Base-by-base conservation (phyloP, 2,113 vertebrate genomes). In the Rhabdornis inornatus region DNA sequence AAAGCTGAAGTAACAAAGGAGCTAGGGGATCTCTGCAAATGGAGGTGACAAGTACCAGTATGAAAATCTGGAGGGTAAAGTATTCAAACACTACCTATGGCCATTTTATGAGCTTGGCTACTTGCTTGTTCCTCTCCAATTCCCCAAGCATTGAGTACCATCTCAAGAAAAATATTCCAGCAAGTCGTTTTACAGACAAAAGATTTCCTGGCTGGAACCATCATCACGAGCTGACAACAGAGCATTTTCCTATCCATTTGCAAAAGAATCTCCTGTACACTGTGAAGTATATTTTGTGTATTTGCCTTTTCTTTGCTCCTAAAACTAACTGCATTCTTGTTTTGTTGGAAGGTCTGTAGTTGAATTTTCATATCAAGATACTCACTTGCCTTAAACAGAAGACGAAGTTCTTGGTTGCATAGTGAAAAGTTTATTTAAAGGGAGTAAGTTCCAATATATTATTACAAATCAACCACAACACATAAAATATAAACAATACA, bases 351-450 rank as follows among this genome's bases (percentile, higher is more conserved):
- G 49, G 20, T 44, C 44, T 75, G n/a, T 44, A 86, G 47, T 66
- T 65, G 28, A 65, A 12, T 88, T 75, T 84, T 70, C 33, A 14
- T 37, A 59, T 53, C 7, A 50, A 88, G 53, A 80, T 28, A 74
- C 4, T 88, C 33, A 14, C n/a, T 5, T 63, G 30, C 30, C 53
- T 88, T 75, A 89, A 93, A 88, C 5, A 89, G 31, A 91, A 96
- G 74, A 96, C 71, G 37, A 50, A 89, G 25, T 35, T 84, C 70
- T 78, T 79, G 70, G 89, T 93, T 98, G 96, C 96, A 98, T 95
- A 97, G 97, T 97, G 97, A 98, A 97, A 98, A 97, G 53, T 98
- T 98, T 98, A 98, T 98, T 98, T 96, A 96, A 96, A 96, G 86
- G 74, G 78, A 94, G 5, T 92, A 95, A 92, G 89, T 97, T 94